A percentile compares a stretch with the other conserved stretches of the same genome.
These are phyloP conservation scores for Machaerirhynchus nigripectus DNA, from an alignment of 2,113 vertebrate species.

Conservation along the genomic window DNA sequence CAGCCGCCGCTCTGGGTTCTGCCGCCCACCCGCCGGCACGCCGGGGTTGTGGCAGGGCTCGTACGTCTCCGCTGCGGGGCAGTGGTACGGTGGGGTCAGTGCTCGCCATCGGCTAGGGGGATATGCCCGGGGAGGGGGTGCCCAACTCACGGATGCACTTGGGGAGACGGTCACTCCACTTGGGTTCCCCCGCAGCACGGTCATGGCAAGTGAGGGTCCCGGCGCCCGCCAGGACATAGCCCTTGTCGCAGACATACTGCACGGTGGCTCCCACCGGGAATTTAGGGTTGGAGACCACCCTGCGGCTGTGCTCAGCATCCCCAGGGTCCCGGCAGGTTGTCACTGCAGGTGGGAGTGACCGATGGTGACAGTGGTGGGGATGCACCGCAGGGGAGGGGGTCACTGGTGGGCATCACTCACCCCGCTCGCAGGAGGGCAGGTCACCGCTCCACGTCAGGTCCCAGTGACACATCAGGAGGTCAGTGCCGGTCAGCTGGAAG, in stretches of 20 bases:
- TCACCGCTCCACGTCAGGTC: constrained; percentile 94
- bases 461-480: constrained; percentile 96
- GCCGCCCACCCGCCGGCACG: constrained; percentile 78
- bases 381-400: fast-evolving
- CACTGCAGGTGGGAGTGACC: constrained; percentile 60
- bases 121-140: not conserved
- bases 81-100: not conserved
- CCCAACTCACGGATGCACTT: constrained; percentile 86
- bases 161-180: constrained; percentile 90
- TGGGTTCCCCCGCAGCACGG: constrained; percentile 82
- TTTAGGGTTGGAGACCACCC: constrained; percentile 84
- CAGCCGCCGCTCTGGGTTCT: constrained; percentile 78
- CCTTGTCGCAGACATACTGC: constrained; percentile 90
- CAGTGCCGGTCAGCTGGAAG: constrained; percentile 85
- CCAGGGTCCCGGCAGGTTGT: constrained; percentile 89
- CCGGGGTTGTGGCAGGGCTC: constrained; percentile 88
- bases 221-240: constrained; percentile 83
- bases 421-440: constrained; percentile 86
- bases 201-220: constrained; percentile 87
- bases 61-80: constrained; percentile 77
- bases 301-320: constrained; percentile 87
- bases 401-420: constrained; percentile 57
- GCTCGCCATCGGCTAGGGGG: fast-evolving
- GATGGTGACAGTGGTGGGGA: fast-evolving
- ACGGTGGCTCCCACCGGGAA: constrained; percentile 87